These are phyloP conservation scores for Prolemur simus DNA, from an alignment of 2,113 vertebrate species.

Conservation along the genomic window DNA sequence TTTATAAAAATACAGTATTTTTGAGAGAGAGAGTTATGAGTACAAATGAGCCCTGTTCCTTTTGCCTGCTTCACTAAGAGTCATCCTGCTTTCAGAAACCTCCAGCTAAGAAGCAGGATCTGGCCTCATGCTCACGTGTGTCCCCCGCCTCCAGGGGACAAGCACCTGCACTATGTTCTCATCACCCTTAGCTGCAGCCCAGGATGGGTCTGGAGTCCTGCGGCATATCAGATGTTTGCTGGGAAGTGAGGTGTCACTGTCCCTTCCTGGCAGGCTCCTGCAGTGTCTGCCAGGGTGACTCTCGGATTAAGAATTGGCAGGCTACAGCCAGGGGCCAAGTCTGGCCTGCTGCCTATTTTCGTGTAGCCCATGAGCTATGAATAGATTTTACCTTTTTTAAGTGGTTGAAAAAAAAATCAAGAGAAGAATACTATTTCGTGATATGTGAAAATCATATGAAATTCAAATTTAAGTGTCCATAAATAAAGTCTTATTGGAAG, in stretches of 20 bases:
- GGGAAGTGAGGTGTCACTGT: neutral
- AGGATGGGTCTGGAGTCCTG: rapidly evolving
- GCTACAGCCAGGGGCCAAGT: neutral
- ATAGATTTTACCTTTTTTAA: neutral
- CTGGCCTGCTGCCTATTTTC: neutral
- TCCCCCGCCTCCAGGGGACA: neutral
- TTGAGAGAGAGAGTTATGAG: neutral
- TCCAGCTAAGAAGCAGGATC: neutral
- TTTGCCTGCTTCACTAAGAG: neutral
- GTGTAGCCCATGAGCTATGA: neutral
- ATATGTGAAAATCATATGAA: neutral
- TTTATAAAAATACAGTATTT: neutral
- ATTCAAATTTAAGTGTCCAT: neutral
- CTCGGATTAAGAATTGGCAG: neutral
- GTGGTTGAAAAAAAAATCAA: neutral
- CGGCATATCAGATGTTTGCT: neutral
- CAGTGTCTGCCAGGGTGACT: neutral
- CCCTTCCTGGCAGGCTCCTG: neutral
- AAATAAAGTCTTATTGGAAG: neutral
- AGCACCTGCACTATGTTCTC: neutral
- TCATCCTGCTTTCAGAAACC: neutral
- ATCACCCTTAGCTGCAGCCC: neutral
- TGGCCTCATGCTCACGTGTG: rapidly evolving
- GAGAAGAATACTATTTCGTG: neutral
- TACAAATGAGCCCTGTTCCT: neutral